These are phyloP conservation scores for Toxotes chatareus DNA, from an alignment of 2,113 vertebrate genomes.

Conservation along the genomic window DNA sequence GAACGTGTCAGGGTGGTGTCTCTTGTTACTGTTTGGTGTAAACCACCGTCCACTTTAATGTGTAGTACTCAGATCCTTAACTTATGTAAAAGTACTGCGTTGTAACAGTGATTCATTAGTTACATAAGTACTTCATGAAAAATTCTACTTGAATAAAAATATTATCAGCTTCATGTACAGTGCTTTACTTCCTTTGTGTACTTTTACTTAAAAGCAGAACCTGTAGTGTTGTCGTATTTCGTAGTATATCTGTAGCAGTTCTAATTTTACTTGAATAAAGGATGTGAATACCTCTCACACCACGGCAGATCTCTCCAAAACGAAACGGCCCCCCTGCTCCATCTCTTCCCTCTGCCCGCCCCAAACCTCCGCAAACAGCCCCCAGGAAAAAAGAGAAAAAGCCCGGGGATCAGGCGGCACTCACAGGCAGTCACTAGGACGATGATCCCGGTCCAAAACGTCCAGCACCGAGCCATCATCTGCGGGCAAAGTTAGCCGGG, in stretches of 20 bases:
- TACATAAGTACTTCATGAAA: no score
- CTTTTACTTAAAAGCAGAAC: neutral
- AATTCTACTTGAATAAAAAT: no score
- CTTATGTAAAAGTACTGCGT: no score
- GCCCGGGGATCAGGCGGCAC: constrained; percentile 58
- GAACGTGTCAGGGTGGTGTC: no score
- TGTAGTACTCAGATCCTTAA: no score
- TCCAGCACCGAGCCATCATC: constrained; percentile 81
- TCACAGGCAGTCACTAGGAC: constrained; percentile 86
- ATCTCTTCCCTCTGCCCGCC: constrained; percentile 21
- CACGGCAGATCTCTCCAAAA: no score
- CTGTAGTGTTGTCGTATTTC: neutral
- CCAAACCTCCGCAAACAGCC: neutral
- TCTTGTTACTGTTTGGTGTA: no score
- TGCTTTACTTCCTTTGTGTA: neutral
- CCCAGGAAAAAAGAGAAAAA: neutral
- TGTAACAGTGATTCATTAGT: no score
- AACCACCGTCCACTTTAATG: no score
- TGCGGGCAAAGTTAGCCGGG: constrained; percentile 19
- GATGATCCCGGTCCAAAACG: constrained; percentile 57
- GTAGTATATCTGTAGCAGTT: no score
- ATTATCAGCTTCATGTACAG: no score
- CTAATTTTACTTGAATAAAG: neutral
- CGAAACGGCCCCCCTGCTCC: neutral
- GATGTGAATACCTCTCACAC: neutral